Conservation (phyloP, 1,140 invertebrate species). For the Sarcophaga bullata region DNA sequence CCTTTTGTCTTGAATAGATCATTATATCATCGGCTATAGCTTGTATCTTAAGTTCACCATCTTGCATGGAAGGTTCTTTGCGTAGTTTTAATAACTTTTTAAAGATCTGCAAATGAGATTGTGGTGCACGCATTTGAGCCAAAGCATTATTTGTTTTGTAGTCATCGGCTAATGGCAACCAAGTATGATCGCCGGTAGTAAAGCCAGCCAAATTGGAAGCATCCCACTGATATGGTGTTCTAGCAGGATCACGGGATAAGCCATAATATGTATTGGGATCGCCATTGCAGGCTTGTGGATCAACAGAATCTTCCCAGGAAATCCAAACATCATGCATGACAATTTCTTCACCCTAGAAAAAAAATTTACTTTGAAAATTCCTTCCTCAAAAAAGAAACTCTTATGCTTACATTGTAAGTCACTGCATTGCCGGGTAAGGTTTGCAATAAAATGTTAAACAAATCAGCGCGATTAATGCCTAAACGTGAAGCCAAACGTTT, state of each 20-base stretch:
- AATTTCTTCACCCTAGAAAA: slow-evolving; percentile 77
- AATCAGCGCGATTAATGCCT: slow-evolving; percentile 72
- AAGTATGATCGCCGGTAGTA: slow-evolving; percentile 70
- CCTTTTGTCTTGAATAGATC: slow-evolving; percentile 39
- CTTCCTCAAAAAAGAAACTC: neutral
- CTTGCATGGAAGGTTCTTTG: slow-evolving; percentile 50
- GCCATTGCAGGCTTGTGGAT: slow-evolving; percentile 44
- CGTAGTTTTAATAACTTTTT: slow-evolving; percentile 46
- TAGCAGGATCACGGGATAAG: slow-evolving; percentile 67
- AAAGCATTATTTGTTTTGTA: slow-evolving; percentile 67
- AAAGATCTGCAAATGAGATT: slow-evolving; percentile 49
- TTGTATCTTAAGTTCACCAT: slow-evolving; percentile 46
- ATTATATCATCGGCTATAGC: slow-evolving; percentile 48
- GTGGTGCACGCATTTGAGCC: slow-evolving; percentile 53
- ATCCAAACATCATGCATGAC: slow-evolving; percentile 74
- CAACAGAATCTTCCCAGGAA: slow-evolving; percentile 65
- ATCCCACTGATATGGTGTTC: slow-evolving; percentile 76
- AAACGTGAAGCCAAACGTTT: slow-evolving; percentile 71
- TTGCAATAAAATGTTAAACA: slow-evolving; percentile 70
- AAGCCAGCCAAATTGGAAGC: slow-evolving; percentile 63
- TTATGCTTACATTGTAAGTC: slow-evolving; percentile 71
- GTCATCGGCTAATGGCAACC: slow-evolving; percentile 72
- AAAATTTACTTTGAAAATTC: neutral
- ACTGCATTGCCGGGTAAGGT: slow-evolving; percentile 73
- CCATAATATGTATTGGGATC: slow-evolving; percentile 46